Evolutionary conservation across 2,888 invertebrate genomes (phyloP).

Genomic region (Lasioglossum figueresi): DNA sequence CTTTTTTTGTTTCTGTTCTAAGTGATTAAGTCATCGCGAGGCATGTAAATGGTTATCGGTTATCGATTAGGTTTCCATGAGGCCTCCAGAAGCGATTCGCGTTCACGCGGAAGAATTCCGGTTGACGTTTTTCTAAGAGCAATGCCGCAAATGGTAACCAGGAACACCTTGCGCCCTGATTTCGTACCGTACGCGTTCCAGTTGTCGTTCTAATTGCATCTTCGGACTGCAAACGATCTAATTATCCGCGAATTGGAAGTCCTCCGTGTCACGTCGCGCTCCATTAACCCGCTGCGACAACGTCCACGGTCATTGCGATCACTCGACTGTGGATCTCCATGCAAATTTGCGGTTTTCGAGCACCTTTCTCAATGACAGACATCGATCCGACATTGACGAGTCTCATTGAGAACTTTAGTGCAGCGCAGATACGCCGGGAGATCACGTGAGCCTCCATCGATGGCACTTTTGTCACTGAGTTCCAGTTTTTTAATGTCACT

Average conservation of each 20-base stretch:
- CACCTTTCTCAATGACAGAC: not conserved
- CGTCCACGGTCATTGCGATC: not conserved
- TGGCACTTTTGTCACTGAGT: not conserved
- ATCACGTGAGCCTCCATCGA: not conserved
- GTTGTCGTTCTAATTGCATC: constrained; percentile 38
- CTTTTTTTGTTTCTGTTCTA: not conserved
- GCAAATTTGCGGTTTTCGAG: not conserved
- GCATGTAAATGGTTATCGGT: not conserved
- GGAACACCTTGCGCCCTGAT: constrained; percentile 36
- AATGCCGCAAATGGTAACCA: constrained; percentile 31
- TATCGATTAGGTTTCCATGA: constrained; percentile 20
- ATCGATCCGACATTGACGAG: not conserved
- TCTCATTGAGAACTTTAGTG: not conserved
- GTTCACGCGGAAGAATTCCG: constrained; percentile 45
- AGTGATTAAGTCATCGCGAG: constrained; percentile 8
- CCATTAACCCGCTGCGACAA: constrained; percentile 12
- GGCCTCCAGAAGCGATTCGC: constrained; percentile 36
- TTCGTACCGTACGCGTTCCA: constrained; percentile 18
- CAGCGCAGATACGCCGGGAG: not conserved
- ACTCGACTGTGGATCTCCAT: not conserved
- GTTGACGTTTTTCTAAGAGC: constrained; percentile 36
- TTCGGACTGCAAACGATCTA: constrained; percentile 37
- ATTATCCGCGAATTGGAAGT: constrained; percentile 31
- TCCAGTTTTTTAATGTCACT: not conserved
- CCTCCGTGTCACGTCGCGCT: constrained; percentile 5